These are phyloP conservation scores for Aldabrachelys gigantea DNA, from an alignment of 2,113 vertebrate species.

Conservation along the genomic window DNA sequence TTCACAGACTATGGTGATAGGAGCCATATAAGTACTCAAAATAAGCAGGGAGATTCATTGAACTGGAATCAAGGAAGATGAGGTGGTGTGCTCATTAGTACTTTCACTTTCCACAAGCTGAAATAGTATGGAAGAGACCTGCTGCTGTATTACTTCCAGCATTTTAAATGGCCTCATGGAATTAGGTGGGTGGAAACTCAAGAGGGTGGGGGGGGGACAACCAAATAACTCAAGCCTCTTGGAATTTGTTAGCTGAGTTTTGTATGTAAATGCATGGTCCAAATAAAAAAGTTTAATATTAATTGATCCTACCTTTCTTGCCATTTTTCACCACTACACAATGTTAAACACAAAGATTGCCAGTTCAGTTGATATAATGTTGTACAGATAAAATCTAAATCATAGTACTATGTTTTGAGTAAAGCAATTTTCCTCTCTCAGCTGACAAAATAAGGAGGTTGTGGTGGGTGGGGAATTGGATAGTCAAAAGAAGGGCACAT, in stretches of 20 bases:
- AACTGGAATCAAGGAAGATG: neutral
- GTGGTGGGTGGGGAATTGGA: neutral
- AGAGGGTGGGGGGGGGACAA: neutral
- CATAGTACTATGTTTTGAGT: neutral
- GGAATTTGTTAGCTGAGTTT: neutral
- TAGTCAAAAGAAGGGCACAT: neutral
- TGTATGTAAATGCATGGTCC: neutral
- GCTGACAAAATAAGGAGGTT: conserved; percentile 17
- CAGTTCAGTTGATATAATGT: neutral
- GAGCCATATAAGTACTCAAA: conserved; percentile 6
- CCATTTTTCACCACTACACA: neutral
- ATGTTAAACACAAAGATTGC: neutral
- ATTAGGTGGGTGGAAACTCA: neutral
- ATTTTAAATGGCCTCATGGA: neutral
- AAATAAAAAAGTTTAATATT: neutral
- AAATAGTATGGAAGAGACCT: neutral
- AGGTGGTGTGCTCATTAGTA: neutral
- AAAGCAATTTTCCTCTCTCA: neutral
- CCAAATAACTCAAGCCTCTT: neutral
- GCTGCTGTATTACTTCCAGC: neutral
- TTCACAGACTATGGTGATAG: neutral
- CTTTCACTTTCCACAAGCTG: neutral
- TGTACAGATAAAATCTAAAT: neutral
- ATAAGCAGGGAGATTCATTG: conserved; percentile 31
- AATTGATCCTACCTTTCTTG: neutral